Base-by-base conservation (phyloP, 2,888 invertebrate genomes). In the Drosophila paranaensis region DNA sequence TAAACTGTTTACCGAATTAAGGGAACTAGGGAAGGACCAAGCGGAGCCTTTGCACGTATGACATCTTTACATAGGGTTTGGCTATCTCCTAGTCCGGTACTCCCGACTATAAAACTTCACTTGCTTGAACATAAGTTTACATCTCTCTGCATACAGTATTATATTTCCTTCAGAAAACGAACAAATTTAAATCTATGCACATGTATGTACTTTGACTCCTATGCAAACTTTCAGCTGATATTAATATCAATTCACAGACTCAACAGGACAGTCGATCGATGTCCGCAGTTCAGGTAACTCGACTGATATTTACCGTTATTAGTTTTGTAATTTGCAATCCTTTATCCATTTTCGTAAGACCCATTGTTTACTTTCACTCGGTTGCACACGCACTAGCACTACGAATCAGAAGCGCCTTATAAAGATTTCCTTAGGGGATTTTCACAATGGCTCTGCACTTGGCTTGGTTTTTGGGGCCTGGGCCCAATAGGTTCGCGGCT, bases 361-460 rank as follows among this genome's bases (percentile, higher is more conserved):
- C 77, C 77, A 88, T 82, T 88, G 68, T 74, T 88, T 71, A 84
- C 84, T 88, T 85, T 87, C 89, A 87, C 89, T 89, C 68, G 60
- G 58, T 71, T 65, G 60, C 54, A 33, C 51, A 51, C 67, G 6
- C 50, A 70, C 65, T 68, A 6, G 3, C 20, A 53, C 57, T 50
- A 42, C 65, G 20, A 60, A 65, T 73, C 58, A 60, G n/a, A n/a
- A n/a, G 58, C 56, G 64, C 71, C 63, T 75, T 79, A 61, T 75
- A 63, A 67, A 77, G 67, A 79, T 79, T 65, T 71, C 54, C 68
- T 67, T 53, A 57, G 75, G 71, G 82, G 77, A 88, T 82, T 88
- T 77, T 50, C 53, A 73, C 73, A 80, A 82, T 80, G 63, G 60
- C 63, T 74, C 5, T n/a, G 10, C 20, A 60, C 51, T 66, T 58